Evolutionary conservation across 1,140 invertebrate genomes (phyloP), one percentile per base, ranked within the genome.

Genomic region (Anthonomus grandis): DNA sequence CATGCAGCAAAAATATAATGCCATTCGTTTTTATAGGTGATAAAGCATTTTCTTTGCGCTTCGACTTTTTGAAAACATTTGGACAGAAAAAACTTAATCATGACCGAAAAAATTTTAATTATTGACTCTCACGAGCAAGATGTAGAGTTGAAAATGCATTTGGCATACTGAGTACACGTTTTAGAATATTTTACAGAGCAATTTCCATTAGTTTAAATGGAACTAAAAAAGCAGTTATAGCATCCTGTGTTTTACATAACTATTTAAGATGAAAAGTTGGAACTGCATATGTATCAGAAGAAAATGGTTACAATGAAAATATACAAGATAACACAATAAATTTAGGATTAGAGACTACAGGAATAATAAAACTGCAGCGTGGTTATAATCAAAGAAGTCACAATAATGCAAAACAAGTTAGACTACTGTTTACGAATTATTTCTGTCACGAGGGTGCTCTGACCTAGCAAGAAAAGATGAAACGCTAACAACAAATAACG

Each of bases 1-100:
- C 38, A 57, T 69, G 50, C 68, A 38, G 37, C 13, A 38, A 38
- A 38, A 38, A 38, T 38, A 38, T 13, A 38, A 38, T 38, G 37
- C 37, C 37, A 38, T 38, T 8, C 37, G 37, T 38, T 38, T 38
- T 38, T 15, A 38, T 38, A 38, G 37, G n/a, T 31, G 27, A 31
- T 31, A n/a, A 31, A 31, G 27, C 27, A 31, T 31, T 31, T 31
- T n/a, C 27, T 10, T 38, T 38, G 13, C 37, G 37, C 13, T 38
- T 10, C 37, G 37, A 38, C 37, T 5, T 38, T 38, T 38, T 38
- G 13, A 38, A 38, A 38, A 10, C 13, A 38, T 31, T 31, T 31
- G 27, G 27, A 8, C 27, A 31, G 27, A 31, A 31, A 31, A n/a
- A 31, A 31, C 27, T 31, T 8, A 31, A 31, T 31, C 27, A 31